phyloP scores from a whole-genome alignment of 2,797 vertebrate species.

The Sebastolobus alascanus region DNA sequence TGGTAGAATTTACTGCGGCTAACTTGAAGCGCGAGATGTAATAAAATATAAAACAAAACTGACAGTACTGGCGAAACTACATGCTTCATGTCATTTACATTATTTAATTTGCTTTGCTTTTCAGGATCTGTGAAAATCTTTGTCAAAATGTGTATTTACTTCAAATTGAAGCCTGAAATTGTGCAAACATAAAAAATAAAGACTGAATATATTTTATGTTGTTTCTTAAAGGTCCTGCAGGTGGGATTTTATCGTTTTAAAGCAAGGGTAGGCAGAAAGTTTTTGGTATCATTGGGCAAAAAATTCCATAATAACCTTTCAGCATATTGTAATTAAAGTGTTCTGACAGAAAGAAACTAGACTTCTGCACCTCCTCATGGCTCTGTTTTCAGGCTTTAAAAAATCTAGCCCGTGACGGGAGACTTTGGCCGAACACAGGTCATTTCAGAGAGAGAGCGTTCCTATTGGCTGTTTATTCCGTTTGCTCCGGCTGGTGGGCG shows the following conservation, averaged over 20 bases:
- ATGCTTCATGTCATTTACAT: background rate
- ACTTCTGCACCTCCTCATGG: too few relatives aligned
- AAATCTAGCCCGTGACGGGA: too few relatives aligned
- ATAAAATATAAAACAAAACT: slow-evolving; percentile 23
- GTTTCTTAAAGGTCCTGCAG: background rate
- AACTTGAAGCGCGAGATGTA: slow-evolving; percentile 34
- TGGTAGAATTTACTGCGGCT: slow-evolving; percentile 45
- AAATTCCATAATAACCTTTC: too few relatives aligned
- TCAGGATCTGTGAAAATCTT: background rate
- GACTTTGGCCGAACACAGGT: too few relatives aligned
- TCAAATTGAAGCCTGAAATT: background rate
- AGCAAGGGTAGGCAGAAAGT: too few relatives aligned
- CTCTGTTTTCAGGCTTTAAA: too few relatives aligned
- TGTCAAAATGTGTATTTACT: background rate
- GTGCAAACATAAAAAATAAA: background rate
- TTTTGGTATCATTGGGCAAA: too few relatives aligned
- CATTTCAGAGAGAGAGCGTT: too few relatives aligned
- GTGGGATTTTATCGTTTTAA: slow-evolving; percentile 9
- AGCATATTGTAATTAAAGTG: too few relatives aligned
- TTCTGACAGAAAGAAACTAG: too few relatives aligned
- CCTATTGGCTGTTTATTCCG: too few relatives aligned
- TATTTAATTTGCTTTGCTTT: slow-evolving; percentile 1
- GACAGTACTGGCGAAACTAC: slow-evolving; percentile 26
- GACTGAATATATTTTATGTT: background rate
- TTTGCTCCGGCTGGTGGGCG: too few relatives aligned